Conservation (phyloP, 2,797 vertebrate species). For the Scleropages formosus region DNA sequence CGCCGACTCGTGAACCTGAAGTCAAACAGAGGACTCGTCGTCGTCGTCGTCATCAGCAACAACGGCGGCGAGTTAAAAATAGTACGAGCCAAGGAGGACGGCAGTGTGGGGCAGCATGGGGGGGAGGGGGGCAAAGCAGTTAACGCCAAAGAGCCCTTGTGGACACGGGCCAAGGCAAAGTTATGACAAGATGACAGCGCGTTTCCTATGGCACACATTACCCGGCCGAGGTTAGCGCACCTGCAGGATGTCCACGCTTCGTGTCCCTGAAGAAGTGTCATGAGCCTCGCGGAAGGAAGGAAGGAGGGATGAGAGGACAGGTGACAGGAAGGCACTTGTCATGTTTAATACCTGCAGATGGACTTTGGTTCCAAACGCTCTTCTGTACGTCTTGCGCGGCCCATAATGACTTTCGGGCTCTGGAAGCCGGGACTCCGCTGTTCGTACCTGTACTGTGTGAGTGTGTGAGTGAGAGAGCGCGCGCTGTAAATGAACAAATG, state of each 20-base stretch:
- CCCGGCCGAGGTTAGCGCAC: neutral
- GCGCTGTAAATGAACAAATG: too few relatives aligned
- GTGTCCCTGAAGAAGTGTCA: conserved; percentile 20
- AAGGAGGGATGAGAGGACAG: conserved; percentile 32
- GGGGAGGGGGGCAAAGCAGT: too few relatives aligned
- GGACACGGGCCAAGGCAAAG: conserved; percentile 11
- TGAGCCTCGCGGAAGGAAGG: conserved; percentile 16
- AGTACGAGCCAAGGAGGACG: neutral
- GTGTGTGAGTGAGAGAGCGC: too few relatives aligned
- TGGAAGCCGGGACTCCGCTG: too few relatives aligned
- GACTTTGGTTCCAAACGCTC: conserved; percentile 11
- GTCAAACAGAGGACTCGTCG: conserved; percentile 5
- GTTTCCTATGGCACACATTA: conserved; percentile 17
- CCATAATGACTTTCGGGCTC: conserved; percentile 3
- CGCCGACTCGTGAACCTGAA: conserved; percentile 9
- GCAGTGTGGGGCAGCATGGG: too few relatives aligned
- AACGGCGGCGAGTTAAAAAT: too few relatives aligned
- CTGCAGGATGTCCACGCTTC: conserved; percentile 25
- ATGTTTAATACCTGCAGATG: conserved; percentile 29
- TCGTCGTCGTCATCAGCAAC: too few relatives aligned
- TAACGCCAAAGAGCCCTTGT: neutral
- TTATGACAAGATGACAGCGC: conserved; percentile 4
- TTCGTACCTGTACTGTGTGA: too few relatives aligned
- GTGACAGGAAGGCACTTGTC: conserved; percentile 1
- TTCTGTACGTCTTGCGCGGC: neutral